Base-by-base conservation (phyloP, 2,113 vertebrate genomes). In the Hymenochirus boettgeri region DNA sequence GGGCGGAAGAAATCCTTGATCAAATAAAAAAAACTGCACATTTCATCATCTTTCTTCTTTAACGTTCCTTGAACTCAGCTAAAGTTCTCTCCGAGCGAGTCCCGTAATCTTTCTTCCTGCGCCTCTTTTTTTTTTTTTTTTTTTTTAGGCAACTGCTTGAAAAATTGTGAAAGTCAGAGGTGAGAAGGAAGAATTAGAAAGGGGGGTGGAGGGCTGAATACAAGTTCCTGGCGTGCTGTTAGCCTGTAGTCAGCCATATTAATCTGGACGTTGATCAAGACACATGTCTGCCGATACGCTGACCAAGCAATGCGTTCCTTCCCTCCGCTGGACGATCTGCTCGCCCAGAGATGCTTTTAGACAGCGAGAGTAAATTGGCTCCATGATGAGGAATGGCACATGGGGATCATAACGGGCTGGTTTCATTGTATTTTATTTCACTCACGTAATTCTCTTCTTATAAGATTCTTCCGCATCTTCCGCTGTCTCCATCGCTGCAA, bases 371-470 rank as follows among this genome's bases (percentile, higher is more conserved):
- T 57, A 57, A 57, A 57, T 57, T 57, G 54, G 54, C 8, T 29
- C 18, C 37, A 7, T 57, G 54, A 64, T 64, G 35, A 64, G 62
- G 3, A 27, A 64, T 64, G 62, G 48, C 52, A 55, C 35, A 35
- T 26, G 19, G 12, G 46, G 26, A 64, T 64, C 39, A 50, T 35
- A 25, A 57, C 27, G 54, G 26, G 33, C 54, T 17, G 22, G 4
- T 57, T 48, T 50, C 21, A 65, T 65, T 33, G 55, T 29, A 27
- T 57, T 65, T 50, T 51, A 51, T 66, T 39, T 51, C 23, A 66
- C 51, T 46, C 50, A 55, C 26, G 13, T 46, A 53, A 65, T 65
- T 50, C n/a, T 15, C 42, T 50, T 10, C 47, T 57, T 12, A 50
- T 57, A 18, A 50, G 45, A 65, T 47, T 6, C 39, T 13, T 27